A percentile compares a stretch with the other conserved stretches of the same genome.
Conservation (phyloP, 2,113 vertebrate genomes). For the Nestor notabilis region DNA sequence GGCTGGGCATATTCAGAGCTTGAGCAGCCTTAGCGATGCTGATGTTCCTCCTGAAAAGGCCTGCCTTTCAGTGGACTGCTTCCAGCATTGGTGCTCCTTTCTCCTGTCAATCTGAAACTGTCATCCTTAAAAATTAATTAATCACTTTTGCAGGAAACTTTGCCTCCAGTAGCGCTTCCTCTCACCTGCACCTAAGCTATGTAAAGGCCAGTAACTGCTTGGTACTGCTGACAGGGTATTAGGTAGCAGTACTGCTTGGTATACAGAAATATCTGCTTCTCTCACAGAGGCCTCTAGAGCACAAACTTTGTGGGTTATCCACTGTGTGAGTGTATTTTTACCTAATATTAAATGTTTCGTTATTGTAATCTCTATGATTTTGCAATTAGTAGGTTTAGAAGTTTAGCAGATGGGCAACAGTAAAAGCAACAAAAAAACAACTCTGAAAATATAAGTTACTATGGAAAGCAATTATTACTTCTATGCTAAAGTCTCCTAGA, state of each 20-base stretch:
- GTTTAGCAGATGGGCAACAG: background rate
- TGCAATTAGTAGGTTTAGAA: background rate
- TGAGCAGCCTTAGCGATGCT: background rate
- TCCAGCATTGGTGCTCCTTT: background rate
- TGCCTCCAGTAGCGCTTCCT: background rate
- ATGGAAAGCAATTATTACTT: background rate
- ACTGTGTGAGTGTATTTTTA: background rate
- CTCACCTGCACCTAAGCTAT: background rate
- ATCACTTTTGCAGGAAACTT: background rate
- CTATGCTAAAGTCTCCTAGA: background rate
- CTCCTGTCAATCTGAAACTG: background rate
- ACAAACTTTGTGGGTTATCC: fast-evolving
- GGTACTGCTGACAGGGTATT: fast-evolving
- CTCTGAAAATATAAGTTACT: background rate
- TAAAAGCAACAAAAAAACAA: background rate
- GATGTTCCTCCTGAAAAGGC: background rate
- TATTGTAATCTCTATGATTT: background rate
- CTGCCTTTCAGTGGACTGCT: fast-evolving
- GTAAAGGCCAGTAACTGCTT: background rate
- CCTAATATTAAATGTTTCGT: fast-evolving
- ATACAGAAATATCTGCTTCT: fast-evolving
- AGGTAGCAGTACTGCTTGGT: fast-evolving
- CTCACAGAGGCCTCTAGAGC: fast-evolving
- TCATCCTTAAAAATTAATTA: background rate
- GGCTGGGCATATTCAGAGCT: fast-evolving